Evolutionary conservation across 2,888 invertebrate species (phyloP), one percentile per base, ranked within the genome.

Genomic region (Melieria omissa): DNA sequence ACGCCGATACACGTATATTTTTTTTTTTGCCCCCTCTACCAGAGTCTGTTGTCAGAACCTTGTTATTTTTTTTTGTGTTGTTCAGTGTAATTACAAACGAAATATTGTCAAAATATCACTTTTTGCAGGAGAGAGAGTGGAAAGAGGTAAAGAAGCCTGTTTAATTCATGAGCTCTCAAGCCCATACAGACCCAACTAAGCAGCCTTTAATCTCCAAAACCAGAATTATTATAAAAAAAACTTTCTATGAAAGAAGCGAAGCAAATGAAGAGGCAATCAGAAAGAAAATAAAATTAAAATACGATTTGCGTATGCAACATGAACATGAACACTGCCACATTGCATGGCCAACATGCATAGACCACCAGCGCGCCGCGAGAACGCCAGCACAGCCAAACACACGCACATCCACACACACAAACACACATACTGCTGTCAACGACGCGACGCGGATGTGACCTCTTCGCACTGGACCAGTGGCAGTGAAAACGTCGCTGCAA

Each of bases 281-380:
- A 14, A 12, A 52, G 8, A 5, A 52, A 52, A 44, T 12, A 14
- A 67, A 67, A 46, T 44, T 47, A 42, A 70, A 71, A 60, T 65
- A 60, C 65, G 71, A 71, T 60, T 65, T 29, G 29, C 60, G 52
- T 49, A 60, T 49, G 16, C 41, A 65, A 71, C 71, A 71, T 65
- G 55, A 65, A 60, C 65, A 71, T 49, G 47, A 54, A 65, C 71
- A 29, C 29, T 29, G 29, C 29, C 65, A 71, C 61, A 65, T 65
- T 65, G 65, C 54, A 65, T 61, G 61, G 65, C 45, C 61, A 60
- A 65, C 71, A 65, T 47, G 71, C 60, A 61, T 65, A 60, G 71
- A 71, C 71, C 71, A 71, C 71, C 65, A 52, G 49, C 58, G 14
- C 8, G 42, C 60, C 29, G 7, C n/a, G 60, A 10, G 42, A 42